Conservation (phyloP, 2,113 vertebrate genomes). For the Deroptyus accipitrinus region DNA sequence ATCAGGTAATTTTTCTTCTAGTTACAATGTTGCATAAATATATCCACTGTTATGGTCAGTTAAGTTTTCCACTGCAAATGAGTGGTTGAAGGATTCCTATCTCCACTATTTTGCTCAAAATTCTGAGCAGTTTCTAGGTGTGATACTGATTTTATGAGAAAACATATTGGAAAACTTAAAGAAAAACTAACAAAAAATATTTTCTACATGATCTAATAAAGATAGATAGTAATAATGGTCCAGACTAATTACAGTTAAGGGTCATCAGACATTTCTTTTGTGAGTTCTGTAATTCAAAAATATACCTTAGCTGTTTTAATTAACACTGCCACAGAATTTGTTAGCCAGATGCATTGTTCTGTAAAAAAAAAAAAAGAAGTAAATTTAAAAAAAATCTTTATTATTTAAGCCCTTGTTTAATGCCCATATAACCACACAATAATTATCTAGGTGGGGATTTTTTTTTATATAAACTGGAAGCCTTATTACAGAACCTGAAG, state of each 20-base stretch:
- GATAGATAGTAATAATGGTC: not conserved
- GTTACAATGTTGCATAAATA: not conserved
- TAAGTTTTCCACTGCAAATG: not conserved
- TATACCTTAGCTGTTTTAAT: not conserved
- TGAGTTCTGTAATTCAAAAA: not conserved
- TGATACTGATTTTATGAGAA: not conserved
- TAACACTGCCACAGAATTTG: not conserved
- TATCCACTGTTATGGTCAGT: not conserved
- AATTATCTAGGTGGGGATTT: not conserved
- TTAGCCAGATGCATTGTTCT: not conserved
- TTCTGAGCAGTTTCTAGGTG: not conserved
- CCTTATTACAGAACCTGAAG: conserved; percentile 14
- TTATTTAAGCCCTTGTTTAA: conserved; percentile 26
- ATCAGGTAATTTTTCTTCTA: not conserved
- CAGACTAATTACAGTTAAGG: not conserved
- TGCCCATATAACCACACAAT: conserved; percentile 23
- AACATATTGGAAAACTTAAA: not conserved
- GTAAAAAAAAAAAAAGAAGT: not conserved
- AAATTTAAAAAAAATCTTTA: not conserved
- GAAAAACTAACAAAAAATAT: not conserved
- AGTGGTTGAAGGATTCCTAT: not conserved
- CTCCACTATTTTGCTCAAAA: not conserved
- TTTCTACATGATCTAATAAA: not conserved
- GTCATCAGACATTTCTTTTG: not conserved
- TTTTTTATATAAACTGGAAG: not conserved